Percentiles rank a stretch among this genome's conserved stretches.
These are phyloP conservation scores for Dendrolimus pini DNA, from an alignment of 2,888 invertebrate species.

Conservation along the genomic window DNA sequence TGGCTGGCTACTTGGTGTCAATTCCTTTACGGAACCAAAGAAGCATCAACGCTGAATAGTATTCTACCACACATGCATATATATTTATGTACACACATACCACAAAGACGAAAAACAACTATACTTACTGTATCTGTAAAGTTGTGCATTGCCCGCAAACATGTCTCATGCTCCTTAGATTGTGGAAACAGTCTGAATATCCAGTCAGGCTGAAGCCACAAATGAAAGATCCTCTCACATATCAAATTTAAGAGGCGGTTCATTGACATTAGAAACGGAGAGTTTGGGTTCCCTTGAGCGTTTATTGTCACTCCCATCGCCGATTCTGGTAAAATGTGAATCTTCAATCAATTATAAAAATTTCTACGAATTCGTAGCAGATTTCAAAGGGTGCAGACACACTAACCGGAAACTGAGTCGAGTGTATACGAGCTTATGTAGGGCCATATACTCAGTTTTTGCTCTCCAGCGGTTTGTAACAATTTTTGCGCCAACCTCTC, in stretches of 20 bases:
- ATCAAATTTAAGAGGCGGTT: conserved; percentile 37
- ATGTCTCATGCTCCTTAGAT: conserved; percentile 65
- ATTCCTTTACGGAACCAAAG: too few species aligned
- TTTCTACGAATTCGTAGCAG: too few species aligned
- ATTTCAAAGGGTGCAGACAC: not conserved
- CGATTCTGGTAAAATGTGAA: conserved; percentile 34
- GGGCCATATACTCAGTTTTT: conserved; percentile 33
- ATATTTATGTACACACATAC: too few species aligned
- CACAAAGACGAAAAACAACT: not conserved
- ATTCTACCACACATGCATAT: too few species aligned
- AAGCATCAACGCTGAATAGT: too few species aligned
- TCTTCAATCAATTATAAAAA: not conserved
- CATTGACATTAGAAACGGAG: conserved; percentile 44
- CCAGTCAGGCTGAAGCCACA: conserved; percentile 68
- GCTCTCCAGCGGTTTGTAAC: conserved; percentile 15
- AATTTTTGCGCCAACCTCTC: conserved; percentile 24
- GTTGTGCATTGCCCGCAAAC: conserved; percentile 73
- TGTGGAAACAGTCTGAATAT: conserved; percentile 72
- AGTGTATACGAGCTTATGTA: conserved; percentile 35
- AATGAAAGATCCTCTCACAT: conserved; percentile 54
- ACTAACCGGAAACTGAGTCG: conserved; percentile 39
- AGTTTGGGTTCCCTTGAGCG: conserved; percentile 44
- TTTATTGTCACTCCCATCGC: conserved; percentile 58
- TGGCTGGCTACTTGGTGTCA: too few species aligned
- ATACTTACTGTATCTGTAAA: conserved; percentile 69